Base-by-base conservation (phyloP, 2,797 vertebrate species). In the Florisuga fusca region DNA sequence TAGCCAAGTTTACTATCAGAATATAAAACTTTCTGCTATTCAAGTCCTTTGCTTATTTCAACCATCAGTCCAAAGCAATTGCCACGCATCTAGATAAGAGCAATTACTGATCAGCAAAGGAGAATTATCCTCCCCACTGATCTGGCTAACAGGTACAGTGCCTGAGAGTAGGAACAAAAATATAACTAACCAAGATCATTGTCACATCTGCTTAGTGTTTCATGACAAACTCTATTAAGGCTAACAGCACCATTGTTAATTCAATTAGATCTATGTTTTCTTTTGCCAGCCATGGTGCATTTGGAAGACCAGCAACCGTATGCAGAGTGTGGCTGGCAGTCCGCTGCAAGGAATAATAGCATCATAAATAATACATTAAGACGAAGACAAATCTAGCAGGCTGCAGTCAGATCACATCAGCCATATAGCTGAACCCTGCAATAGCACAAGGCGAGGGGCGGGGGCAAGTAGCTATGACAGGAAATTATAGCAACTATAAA, bases 1-100 rank as follows among this genome's bases (percentile, higher is more conserved):
- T 97, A 97, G 92, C 86, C 71, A 96, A 96, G 95, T 97, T 84
- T 96, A 97, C 97, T 86, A 94, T 90, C 92, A 92, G 97, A 95
- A 96, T 96, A 93, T 95, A 97, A 97, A 96, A 96, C 95, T 97
- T 97, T 89, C 95, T 85, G 81, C 85, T 96, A 68, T 90, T 97
- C 95, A 94, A 69, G 57, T 96, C 90, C 74, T 93, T 90, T 58
- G 59, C 73, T 95, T 88, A 91, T 95, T 96, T 96, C 93, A 95
- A 76, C 87, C 10, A 34, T 80, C 86, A 89, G 73, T 90, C 88
- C 80, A 93, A 97, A 95, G 84, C 13, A 22, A 94, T 79, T 81
- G 55, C 88, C 89, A 90, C 82, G 68, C 91, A 38, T 97, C 80
- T 90, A 77, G 87, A 63, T 95, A 95, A 97, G 68, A 84, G 84